Conservation (phyloP, 2,888 invertebrate genomes). For the Atrina japonica region DNA sequence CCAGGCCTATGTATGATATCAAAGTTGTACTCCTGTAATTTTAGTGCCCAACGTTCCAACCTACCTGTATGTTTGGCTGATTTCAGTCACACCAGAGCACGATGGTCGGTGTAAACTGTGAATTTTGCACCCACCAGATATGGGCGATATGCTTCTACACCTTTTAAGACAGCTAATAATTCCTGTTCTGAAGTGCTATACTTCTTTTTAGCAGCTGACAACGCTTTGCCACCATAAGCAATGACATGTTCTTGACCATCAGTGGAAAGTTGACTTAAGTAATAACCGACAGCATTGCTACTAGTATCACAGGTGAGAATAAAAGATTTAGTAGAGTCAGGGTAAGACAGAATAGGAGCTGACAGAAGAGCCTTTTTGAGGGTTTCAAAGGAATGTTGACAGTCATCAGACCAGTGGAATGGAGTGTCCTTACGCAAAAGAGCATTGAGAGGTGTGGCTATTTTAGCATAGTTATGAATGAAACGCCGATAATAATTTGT, state of each 20-base stretch:
- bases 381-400: slow-evolving; percentile 49
- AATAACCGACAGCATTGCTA: slow-evolving; percentile 39
- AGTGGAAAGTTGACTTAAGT: slow-evolving; percentile 46
- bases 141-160: too few species aligned
- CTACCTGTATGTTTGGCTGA: slow-evolving; percentile 33
- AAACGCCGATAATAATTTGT: slow-evolving; percentile 49
- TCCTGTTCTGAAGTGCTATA: slow-evolving; percentile 43
- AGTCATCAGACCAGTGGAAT: slow-evolving; percentile 42
- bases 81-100: slow-evolving; percentile 35
- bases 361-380: too few species aligned
- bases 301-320: slow-evolving; percentile 48
- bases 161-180: slow-evolving; percentile 45
- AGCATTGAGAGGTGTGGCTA: slow-evolving; percentile 55
- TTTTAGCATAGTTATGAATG: slow-evolving; percentile 38
- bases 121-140: too few species aligned
- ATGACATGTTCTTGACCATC: too few species aligned
- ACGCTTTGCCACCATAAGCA: too few species aligned
- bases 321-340: slow-evolving; percentile 41
- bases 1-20: slow-evolving; percentile 33
- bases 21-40: slow-evolving; percentile 44
- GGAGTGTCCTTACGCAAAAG: slow-evolving; percentile 61
- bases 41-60: too few species aligned
- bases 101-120: too few species aligned
- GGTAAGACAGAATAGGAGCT: slow-evolving; percentile 42
- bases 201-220: slow-evolving; percentile 28